Percentiles rank a stretch among this genome's conserved stretches.
Conservation (phyloP, 2,888 invertebrate genomes). For the Thecophora atra region DNA sequence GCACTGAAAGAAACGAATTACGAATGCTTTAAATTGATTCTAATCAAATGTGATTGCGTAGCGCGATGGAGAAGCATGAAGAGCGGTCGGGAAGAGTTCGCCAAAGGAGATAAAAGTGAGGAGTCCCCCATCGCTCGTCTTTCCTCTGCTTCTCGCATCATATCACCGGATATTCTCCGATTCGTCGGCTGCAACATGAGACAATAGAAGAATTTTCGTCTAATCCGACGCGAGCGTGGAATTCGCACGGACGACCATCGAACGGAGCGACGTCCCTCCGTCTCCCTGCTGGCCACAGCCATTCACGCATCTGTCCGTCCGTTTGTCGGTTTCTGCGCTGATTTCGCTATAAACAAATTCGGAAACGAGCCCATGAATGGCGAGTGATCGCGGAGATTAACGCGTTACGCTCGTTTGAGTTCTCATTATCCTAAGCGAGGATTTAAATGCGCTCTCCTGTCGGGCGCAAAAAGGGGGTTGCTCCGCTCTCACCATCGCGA, state of each 20-base stretch:
- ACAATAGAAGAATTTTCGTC: conserved; percentile 46
- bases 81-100: conserved; percentile 25
- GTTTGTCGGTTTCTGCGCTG: conserved; percentile 40
- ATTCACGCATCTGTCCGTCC: background rate
- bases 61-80: conserved; percentile 31
- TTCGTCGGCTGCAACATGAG: conserved; percentile 48
- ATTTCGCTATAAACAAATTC: conserved; percentile 58
- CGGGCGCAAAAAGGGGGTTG: conserved; percentile 21
- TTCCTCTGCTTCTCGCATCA: conserved; percentile 33
- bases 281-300: background rate
- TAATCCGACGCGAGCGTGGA: conserved; percentile 58
- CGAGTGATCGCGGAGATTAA: conserved; percentile 57
- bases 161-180: conserved; percentile 34
- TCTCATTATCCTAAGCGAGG: conserved; percentile 60
- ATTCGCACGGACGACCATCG: background rate
- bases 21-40: background rate
- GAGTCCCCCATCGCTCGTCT: no score
- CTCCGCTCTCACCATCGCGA: conserved; percentile 1
- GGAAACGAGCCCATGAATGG: conserved; percentile 44
- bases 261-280: conserved; percentile 3
- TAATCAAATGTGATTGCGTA: background rate
- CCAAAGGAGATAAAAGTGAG: conserved; percentile 39
- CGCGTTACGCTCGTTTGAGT: conserved; percentile 66
- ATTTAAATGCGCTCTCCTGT: conserved; percentile 46
- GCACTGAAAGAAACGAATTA: conserved; percentile 8